phyloP scores from a whole-genome alignment of 2,797 vertebrate species.

The Alcedo quadribrachys region DNA sequence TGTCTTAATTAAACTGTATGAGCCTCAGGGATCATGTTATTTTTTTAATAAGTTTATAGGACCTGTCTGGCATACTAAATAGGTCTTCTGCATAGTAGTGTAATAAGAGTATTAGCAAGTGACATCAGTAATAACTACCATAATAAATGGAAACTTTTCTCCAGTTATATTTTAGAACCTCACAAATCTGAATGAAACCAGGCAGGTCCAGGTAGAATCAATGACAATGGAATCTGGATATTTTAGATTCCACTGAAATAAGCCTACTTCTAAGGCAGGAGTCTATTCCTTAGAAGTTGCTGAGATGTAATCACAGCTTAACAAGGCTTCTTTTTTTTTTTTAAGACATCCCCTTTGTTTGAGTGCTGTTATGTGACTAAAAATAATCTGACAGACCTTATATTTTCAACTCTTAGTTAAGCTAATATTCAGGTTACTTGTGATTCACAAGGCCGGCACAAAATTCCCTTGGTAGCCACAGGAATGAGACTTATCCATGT shows the following conservation, averaged over 20 bases:
- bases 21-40: not conserved
- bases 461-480: not conserved
- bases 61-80: not conserved
- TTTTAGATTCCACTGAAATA: slow-evolving; percentile 7
- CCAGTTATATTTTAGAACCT: not conserved
- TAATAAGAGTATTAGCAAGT: not conserved
- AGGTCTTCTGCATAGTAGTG: not conserved
- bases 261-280: not conserved
- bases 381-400: not conserved
- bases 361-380: not conserved
- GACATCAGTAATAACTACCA: not conserved
- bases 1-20: slow-evolving; percentile 1
- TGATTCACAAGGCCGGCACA: not conserved
- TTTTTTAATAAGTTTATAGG: not conserved
- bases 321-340: not conserved
- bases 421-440: not conserved
- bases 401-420: not conserved
- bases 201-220: not conserved
- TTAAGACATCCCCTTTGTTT: not conserved
- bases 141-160: not conserved
- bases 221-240: not conserved
- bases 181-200: not conserved
- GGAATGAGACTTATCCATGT: not conserved
- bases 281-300: not conserved
- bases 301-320: not conserved